Evolutionary conservation across 2,113 vertebrate species (phyloP), one percentile per base, ranked within the genome.

Genomic region (Microtus montanus): DNA sequence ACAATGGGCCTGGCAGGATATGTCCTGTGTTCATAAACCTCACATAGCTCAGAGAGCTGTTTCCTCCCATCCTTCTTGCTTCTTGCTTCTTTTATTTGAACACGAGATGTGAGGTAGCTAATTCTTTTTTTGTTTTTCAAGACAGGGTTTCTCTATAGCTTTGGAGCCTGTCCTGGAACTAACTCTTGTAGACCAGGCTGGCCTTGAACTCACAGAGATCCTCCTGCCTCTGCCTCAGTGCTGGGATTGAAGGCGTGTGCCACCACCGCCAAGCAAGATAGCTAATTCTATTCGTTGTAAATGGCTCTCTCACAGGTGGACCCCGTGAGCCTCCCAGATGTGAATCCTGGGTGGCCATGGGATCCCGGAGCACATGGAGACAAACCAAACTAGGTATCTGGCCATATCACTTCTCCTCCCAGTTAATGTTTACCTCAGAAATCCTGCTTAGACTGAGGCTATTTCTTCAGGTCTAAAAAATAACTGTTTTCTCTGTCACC

Each of bases 351-450:
- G 17, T 66, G 19, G 73, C 26, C 28, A 38, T 54, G 28, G 11
- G 68, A 78, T 38, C 44, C 8, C 4, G 28, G 47, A 30, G 58
- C 10, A 8, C n/a, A 58, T 26, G 38, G n/a, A 89, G 61, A 84
- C 63, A 26, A 77, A 85, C 22, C 54, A 26, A 77, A 85, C 28
- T 30, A 52, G 41, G 13, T 68, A 11, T 10, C n/a, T 68, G 66
- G 26, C 41, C 41, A 80, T 38, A 41, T 85, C 63, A 61, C 12
- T 4, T 49, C 17, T 93, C 15, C 52, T 91, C 19, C 58, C 9
- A 58, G 30, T 68, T 64, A 75, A 58, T 11, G 54, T 87, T 73
- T 80, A 68, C 9, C 80, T 89, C 47, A 92, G 63, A 97, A 87
- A 90, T 79, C 33, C 71, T 92, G 30, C 44, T 87, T n/a, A n/a